Evolutionary conservation across 2,113 vertebrate species (phyloP).

Genomic region (Mesocricetus auratus): DNA sequence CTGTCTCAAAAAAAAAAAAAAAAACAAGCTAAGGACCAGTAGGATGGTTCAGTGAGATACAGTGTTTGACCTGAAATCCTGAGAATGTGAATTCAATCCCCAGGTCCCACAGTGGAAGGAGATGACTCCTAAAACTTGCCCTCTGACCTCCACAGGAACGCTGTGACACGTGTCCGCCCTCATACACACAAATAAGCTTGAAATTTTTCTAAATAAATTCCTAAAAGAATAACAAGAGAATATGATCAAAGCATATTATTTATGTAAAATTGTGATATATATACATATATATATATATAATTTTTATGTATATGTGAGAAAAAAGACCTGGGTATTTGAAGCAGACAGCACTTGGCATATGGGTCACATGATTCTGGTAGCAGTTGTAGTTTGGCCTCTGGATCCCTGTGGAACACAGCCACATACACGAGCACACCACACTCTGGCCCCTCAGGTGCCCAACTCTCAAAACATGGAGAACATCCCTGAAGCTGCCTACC

Average conservation of each 20-base stretch:
- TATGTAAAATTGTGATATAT: neutral
- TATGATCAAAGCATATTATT: neutral
- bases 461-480: neutral
- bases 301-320: neutral
- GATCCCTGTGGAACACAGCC: rapidly evolving
- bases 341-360: rapidly evolving
- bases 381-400: neutral
- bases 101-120: neutral
- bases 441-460: neutral
- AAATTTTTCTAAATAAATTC: neutral
- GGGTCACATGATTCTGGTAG: neutral
- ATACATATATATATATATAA: neutral
- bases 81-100: neutral
- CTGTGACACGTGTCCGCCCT: neutral
- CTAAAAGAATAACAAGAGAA: neutral
- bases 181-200: neutral
- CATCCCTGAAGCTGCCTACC: neutral
- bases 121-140: neutral
- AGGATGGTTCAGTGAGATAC: neutral
- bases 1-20: neutral
- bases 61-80: neutral
- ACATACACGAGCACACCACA: neutral
- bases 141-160: neutral
- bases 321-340: neutral
- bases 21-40: neutral